phyloP scores from a whole-genome alignment of 2,888 invertebrate genomes.

The Ramazzottius varieornatus region DNA sequence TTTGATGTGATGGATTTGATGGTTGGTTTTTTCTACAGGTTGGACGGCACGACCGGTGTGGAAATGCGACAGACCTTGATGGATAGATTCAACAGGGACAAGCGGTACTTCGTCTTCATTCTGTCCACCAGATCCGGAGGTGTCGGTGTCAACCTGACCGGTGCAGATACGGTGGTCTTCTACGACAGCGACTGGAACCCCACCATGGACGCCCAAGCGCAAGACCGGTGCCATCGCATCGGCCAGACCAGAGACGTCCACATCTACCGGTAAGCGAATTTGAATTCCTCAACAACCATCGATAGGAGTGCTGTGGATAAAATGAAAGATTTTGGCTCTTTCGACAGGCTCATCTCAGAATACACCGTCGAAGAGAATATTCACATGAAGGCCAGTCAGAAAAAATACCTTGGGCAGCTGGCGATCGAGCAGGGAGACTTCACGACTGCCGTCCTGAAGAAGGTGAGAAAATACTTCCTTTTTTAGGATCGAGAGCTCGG shows the following conservation, averaged over 20 bases:
- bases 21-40: no score
- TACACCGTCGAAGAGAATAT: slow-evolving; percentile 97
- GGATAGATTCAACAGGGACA: slow-evolving; percentile 87
- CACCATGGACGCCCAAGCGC: slow-evolving; percentile 83
- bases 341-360: slow-evolving; percentile 66
- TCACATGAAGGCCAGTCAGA: slow-evolving; percentile 90
- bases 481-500: no score
- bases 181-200: slow-evolving; percentile 99
- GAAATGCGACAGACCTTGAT: slow-evolving; percentile 78
- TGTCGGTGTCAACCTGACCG: slow-evolving; percentile 88
- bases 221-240: slow-evolving; percentile 74
- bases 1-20: slow-evolving; percentile 9
- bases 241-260: slow-evolving; percentile 97
- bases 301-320: no score
- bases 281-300: no score
- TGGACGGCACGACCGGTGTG: slow-evolving; percentile 83
- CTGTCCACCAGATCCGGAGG: slow-evolving; percentile 90
- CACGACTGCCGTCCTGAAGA: slow-evolving; percentile 81
- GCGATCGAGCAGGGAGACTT: slow-evolving; percentile 98
- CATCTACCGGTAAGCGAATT: slow-evolving; percentile 42
- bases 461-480: slow-evolving; percentile 29
- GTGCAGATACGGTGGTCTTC: slow-evolving; percentile 95
- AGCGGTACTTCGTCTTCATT: slow-evolving; percentile 83
- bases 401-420: slow-evolving; percentile 71
- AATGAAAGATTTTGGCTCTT: no score